phyloP scores from a whole-genome alignment of 2,797 vertebrate genomes.

The Squalus acanthias region DNA sequence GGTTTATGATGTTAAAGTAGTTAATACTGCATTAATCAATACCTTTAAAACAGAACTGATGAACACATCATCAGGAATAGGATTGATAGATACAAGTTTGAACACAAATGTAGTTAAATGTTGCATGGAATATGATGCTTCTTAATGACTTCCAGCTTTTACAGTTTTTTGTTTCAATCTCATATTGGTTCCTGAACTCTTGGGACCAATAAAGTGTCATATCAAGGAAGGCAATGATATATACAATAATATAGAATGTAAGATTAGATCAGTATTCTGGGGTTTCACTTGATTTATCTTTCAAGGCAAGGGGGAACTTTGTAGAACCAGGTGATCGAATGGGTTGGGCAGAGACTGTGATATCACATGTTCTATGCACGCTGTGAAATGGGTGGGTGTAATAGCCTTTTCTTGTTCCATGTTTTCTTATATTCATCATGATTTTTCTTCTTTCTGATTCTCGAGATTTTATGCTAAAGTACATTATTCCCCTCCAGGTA shows the following conservation, averaged over 20 bases:
- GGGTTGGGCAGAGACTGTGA: background rate
- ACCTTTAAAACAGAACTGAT: too few relatives aligned
- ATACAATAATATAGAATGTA: background rate
- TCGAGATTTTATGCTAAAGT: background rate
- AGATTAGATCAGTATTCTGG: background rate
- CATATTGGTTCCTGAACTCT: background rate
- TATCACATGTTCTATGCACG: background rate
- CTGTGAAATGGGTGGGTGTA: background rate
- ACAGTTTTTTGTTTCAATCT: too few relatives aligned
- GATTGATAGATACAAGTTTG: background rate
- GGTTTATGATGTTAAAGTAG: background rate
- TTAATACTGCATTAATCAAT: background rate
- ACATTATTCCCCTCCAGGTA: constrained; percentile 62
- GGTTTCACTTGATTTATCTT: background rate
- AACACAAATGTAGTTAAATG: background rate
- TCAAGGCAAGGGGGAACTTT: background rate
- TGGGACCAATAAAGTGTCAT: background rate
- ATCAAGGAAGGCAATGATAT: background rate
- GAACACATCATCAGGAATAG: too few relatives aligned
- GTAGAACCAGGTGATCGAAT: background rate
- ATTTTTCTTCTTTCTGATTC: background rate
- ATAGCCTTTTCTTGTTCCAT: background rate
- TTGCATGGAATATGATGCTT: background rate
- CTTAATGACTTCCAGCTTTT: background rate
- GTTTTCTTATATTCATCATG: background rate